phyloP scores from a whole-genome alignment of 2,113 vertebrate genomes.

The Clupea harengus region DNA sequence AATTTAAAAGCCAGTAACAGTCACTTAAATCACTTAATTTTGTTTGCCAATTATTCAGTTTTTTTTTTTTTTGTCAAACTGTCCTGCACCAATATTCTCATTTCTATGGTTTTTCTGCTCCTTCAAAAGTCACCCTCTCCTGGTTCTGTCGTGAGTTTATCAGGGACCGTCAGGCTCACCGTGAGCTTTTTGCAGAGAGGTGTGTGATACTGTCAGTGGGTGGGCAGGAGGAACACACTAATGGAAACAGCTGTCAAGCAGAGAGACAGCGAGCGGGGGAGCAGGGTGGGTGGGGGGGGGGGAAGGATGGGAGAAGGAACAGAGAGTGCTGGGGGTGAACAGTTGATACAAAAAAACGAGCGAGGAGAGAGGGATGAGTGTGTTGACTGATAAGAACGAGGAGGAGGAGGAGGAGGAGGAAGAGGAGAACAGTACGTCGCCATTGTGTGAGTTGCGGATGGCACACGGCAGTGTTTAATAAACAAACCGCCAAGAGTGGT shows the following conservation, averaged over 20 bases:
- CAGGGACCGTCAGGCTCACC: neutral
- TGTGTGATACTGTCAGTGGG: slow-evolving; percentile 34
- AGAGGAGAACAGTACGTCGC: slow-evolving; percentile 35
- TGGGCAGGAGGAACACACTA: slow-evolving; percentile 31
- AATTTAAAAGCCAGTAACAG: neutral
- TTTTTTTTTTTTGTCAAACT: neutral
- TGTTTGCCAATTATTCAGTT: neutral
- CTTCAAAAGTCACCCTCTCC: neutral
- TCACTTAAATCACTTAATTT: neutral
- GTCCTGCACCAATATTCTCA: neutral
- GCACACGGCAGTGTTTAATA: slow-evolving; percentile 51
- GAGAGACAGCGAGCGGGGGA: slow-evolving; percentile 14
- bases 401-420: neutral
- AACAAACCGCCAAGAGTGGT: slow-evolving; percentile 44
- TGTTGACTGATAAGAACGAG: neutral
- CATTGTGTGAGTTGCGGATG: slow-evolving; percentile 37
- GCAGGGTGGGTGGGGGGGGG: neutral
- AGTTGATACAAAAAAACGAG: neutral
- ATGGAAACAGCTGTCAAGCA: slow-evolving; percentile 37
- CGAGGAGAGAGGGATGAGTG: neutral
- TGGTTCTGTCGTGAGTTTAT: neutral
- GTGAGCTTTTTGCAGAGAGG: slow-evolving; percentile 33
- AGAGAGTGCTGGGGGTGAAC: neutral
- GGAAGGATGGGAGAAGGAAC: neutral
- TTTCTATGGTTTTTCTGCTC: neutral